phyloP scores from a whole-genome alignment of 2,797 vertebrate species.

The Cyclura pinguis region DNA sequence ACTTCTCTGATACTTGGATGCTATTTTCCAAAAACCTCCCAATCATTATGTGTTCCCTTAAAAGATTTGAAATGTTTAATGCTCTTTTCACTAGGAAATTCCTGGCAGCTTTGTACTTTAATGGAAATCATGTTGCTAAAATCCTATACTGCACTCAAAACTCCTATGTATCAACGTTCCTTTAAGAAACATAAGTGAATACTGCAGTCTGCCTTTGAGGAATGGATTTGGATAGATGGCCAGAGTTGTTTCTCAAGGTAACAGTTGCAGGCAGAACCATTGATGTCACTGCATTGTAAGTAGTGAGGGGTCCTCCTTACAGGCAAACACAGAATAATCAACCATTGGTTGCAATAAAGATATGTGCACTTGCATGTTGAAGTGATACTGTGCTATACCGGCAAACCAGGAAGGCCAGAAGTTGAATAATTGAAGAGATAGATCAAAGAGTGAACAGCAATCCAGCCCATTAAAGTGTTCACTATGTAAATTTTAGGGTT shows the following conservation, averaged over 20 bases:
- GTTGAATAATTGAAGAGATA: background rate
- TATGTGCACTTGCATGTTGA: background rate
- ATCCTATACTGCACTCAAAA: background rate
- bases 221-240: background rate
- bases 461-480: background rate
- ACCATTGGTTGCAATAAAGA: background rate
- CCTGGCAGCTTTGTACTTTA: constrained; percentile 30
- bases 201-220: background rate
- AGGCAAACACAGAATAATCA: background rate
- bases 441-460: background rate
- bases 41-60: constrained; percentile 32
- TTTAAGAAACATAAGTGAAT: background rate
- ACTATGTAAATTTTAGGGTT: background rate
- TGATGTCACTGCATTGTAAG: background rate
- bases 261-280: background rate
- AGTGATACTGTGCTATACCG: background rate
- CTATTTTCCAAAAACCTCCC: constrained; percentile 22
- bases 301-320: no score
- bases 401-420: background rate
- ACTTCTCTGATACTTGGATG: constrained; percentile 36
- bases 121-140: constrained; percentile 21
- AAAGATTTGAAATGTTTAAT: constrained; percentile 25
- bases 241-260: background rate
- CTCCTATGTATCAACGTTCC: background rate
- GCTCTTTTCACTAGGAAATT: background rate